A percentile compares a stretch with the other conserved stretches of the same genome.
These are phyloP conservation scores for Nemurella pictetii DNA, from an alignment of 2,888 invertebrate genomes.

Conservation along the genomic window DNA sequence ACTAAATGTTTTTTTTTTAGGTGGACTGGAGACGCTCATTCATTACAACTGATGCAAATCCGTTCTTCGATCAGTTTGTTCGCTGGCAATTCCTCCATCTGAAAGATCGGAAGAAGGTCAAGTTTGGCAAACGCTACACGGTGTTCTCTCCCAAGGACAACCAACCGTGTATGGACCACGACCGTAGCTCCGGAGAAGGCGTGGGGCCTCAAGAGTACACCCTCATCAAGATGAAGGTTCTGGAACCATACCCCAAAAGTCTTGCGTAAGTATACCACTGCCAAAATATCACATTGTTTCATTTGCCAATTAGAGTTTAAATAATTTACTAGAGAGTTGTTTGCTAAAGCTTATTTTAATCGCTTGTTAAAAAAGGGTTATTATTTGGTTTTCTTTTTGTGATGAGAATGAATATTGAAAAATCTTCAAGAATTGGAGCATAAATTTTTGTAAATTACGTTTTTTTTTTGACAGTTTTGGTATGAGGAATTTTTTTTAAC, in stretches of 20 bases:
- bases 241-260: constrained; percentile 71
- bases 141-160: constrained; percentile 95
- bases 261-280: constrained; percentile 61
- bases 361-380: too few species aligned
- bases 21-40: constrained; percentile 98
- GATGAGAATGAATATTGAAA: too few species aligned
- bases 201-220: constrained; percentile 99
- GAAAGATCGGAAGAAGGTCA: constrained; percentile 83
- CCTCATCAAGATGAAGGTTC: constrained; percentile 87
- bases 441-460: too few species aligned
- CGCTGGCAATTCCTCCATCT: constrained; percentile 93
- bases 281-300: too few species aligned
- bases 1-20: constrained; percentile 53
- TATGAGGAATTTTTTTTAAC: too few species aligned
- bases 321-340: too few species aligned
- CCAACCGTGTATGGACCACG: constrained; percentile 99
- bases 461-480: too few species aligned
- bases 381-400: too few species aligned
- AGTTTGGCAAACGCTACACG: constrained; percentile 96
- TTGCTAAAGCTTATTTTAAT: too few species aligned
- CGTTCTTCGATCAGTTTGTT: constrained; percentile 96
- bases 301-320: too few species aligned
- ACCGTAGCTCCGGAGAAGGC: constrained; percentile 93
- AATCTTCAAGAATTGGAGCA: too few species aligned
- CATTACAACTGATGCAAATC: constrained; percentile 97